Conservation (phyloP, 2,113 vertebrate genomes). For the Nestor notabilis region DNA sequence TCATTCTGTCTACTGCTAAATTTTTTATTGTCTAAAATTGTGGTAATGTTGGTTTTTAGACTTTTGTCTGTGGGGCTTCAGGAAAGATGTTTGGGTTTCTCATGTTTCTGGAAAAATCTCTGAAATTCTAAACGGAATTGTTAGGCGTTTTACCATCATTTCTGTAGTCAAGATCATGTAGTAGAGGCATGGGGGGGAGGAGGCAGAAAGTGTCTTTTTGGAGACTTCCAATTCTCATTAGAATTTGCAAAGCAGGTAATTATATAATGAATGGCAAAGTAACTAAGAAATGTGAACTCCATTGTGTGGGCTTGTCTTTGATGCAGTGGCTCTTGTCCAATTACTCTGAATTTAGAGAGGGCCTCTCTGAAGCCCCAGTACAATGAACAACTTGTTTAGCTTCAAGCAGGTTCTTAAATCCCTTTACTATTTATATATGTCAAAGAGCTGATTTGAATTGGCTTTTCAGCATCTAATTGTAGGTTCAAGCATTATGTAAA, state of each 20-base stretch:
- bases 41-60: background rate
- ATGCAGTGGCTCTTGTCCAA: background rate
- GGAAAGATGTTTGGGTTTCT: background rate
- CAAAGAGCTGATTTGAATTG: background rate
- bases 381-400: background rate
- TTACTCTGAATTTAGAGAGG: background rate
- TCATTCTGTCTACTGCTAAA: background rate
- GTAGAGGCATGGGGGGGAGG: fast-evolving
- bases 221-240: fast-evolving
- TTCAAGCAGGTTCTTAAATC: background rate
- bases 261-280: background rate
- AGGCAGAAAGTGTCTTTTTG: background rate
- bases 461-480: background rate
- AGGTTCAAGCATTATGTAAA: background rate
- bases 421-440: background rate
- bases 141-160: fast-evolving
- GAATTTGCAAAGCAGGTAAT: background rate
- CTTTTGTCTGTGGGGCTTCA: background rate
- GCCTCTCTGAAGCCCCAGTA: background rate
- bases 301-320: background rate
- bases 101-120: background rate
- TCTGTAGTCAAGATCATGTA: background rate
- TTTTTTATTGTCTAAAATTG: background rate
- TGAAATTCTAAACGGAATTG: background rate
- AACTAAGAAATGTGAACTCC: background rate